These are phyloP conservation scores for Agriopis leucophaearia DNA, from an alignment of 2,888 invertebrate genomes.

Conservation along the genomic window DNA sequence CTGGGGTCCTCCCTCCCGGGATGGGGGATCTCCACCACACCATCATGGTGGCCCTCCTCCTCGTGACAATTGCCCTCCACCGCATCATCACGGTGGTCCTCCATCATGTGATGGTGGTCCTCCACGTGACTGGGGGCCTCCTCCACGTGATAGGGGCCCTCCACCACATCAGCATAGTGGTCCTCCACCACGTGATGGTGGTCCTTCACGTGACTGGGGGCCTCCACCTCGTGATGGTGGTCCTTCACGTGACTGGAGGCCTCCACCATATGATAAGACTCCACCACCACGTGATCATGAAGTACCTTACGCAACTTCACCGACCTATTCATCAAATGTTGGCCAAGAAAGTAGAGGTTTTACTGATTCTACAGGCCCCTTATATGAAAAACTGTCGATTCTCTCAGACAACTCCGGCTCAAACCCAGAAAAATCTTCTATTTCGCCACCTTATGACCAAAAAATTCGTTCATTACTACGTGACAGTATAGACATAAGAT, in stretches of 20 bases:
- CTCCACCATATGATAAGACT: slow-evolving; percentile 34
- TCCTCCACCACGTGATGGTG: slow-evolving; percentile 8
- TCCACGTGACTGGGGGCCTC: slow-evolving; percentile 33
- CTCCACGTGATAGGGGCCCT: slow-evolving; percentile 30
- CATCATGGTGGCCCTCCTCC: slow-evolving; percentile 38
- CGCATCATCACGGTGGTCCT: slow-evolving; percentile 26
- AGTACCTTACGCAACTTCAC: background rate
- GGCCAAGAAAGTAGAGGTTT: slow-evolving; percentile 9
- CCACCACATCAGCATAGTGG: slow-evolving; percentile 33
- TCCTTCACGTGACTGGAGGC: slow-evolving; percentile 16
- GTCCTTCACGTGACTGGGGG: slow-evolving; percentile 32
- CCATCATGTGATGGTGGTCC: slow-evolving; percentile 31
- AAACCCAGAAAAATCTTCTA: slow-evolving; percentile 8
- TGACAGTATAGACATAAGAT: slow-evolving; percentile 28
- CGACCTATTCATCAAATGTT: slow-evolving; percentile 4
- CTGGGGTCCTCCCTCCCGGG: slow-evolving; percentile 33
- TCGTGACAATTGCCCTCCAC: slow-evolving; percentile 4
- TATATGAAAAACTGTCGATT: slow-evolving; percentile 19
- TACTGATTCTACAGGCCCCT: slow-evolving; percentile 17
- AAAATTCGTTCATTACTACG: slow-evolving; percentile 1
- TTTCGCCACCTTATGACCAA: slow-evolving; percentile 11
- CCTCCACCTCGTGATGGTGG: slow-evolving; percentile 33
- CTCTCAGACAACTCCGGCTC: slow-evolving; percentile 2
- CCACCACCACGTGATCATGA: slow-evolving; percentile 28
- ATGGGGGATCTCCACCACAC: slow-evolving; percentile 28